Evolutionary conservation across 2,113 vertebrate species (phyloP).

Genomic region (Lampris incognitus): DNA sequence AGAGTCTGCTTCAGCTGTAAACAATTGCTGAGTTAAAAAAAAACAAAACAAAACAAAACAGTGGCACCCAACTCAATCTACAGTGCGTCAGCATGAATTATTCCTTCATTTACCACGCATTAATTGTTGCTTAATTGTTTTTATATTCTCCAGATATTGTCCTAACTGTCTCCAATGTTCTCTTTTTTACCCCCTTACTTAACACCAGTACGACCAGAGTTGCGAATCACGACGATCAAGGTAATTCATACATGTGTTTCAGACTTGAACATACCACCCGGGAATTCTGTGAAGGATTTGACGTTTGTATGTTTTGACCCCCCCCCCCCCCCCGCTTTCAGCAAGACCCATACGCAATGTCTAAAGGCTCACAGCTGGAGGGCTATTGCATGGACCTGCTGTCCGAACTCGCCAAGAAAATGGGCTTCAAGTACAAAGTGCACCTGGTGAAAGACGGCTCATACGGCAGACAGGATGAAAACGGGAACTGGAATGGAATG

Average conservation of each 20-base stretch:
- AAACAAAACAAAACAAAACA: background rate
- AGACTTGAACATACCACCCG: too few relatives aligned
- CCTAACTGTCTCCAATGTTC: background rate
- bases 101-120: background rate
- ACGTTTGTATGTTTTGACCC: background rate
- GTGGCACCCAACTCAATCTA: background rate
- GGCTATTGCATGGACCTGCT: constrained; percentile 91
- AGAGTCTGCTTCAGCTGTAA: constrained; percentile 12
- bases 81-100: background rate
- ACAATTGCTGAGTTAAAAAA: background rate
- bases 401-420: constrained; percentile 80
- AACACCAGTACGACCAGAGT: constrained; percentile 52
- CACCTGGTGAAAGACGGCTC: constrained; percentile 84
- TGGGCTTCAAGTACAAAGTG: constrained; percentile 86
- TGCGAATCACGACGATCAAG: constrained; percentile 88
- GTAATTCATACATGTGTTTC: constrained; percentile 58
- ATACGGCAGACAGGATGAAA: constrained; percentile 82
- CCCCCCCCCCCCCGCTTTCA: constrained; percentile 45
- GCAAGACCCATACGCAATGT: constrained; percentile 89
- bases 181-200: constrained; percentile 1
- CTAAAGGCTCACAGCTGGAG: constrained; percentile 81
- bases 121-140: background rate
- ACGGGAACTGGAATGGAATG: constrained; percentile 89
- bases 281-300: too few relatives aligned
- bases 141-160: background rate